Evolutionary conservation across 2,113 vertebrate species (phyloP), one percentile per base, ranked within the genome.

Genomic region (Serinus canaria): DNA sequence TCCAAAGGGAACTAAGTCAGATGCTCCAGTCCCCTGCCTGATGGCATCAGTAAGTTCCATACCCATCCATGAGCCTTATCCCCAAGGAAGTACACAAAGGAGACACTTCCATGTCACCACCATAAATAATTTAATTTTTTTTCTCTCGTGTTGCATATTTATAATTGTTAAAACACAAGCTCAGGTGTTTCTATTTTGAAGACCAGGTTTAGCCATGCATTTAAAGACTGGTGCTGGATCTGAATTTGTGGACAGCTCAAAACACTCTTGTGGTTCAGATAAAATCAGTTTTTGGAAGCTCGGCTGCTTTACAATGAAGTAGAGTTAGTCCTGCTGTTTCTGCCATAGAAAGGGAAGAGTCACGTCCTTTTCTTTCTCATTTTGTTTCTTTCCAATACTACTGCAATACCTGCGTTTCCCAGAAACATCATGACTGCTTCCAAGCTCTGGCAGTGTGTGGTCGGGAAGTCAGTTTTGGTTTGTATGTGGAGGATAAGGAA

Each of bases 191-290:
- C 28, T 58, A 3, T 74, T 30, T 74, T 60, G 53, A 52, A 73
- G 24, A 16, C 28, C 8, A 91, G 7, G 1, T 47, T 50, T 69
- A 81, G 20, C 37, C 13, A n/a, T 3, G 1, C 41, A 63, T 52
- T 56, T 77, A 37, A 67, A 79, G 23, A 28, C 10, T 68, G 39
- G n/a, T 4, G 4, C 6, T 55, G 49, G 21, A 55, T 64, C 44
- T 76, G 20, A 80, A 41, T 52, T 73, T 77, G 13, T 59, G 27
- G 50, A 22, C 24, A 89, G 30, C 33, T 92, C 39, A 64, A 47
- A 87, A 66, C 0, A 6, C 14, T 76, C 28, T 59, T 0, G 0
- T 37, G 15, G 31, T 66, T 87, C 69, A 69, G 10, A 69, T 55
- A 87, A 73, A 76, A 76, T 50, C 37, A 63, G 4, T 3, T 15